Conservation (phyloP, 2,797 vertebrate genomes). For the Pipistrellus pipistrellus region DNA sequence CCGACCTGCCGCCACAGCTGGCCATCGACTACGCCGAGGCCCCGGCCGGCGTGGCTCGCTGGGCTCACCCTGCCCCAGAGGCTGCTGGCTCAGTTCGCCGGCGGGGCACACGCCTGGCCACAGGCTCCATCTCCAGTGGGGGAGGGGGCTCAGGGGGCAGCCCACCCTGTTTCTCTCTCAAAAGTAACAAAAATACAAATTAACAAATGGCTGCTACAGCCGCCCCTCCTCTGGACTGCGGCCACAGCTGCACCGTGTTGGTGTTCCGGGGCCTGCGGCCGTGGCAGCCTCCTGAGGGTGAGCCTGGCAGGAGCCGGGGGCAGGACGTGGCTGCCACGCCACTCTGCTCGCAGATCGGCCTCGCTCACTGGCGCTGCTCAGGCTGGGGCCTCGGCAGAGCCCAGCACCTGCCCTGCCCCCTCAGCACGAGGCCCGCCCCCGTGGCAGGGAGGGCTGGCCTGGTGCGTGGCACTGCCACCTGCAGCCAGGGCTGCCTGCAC, state of each 20-base stretch:
- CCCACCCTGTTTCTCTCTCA: not conserved
- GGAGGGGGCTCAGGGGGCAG: too few species aligned
- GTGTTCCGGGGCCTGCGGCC: not conserved
- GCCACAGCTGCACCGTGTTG: fast-evolving
- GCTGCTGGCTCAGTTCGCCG: too few species aligned
- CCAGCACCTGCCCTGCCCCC: not conserved
- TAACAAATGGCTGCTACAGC: not conserved
- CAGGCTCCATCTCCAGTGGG: not conserved
- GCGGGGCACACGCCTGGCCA: too few species aligned
- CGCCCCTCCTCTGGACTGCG: not conserved
- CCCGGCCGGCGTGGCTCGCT: not conserved
- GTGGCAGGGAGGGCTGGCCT: not conserved
- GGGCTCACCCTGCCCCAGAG: not conserved
- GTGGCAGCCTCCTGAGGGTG: not conserved
- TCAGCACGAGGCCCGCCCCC: not conserved
- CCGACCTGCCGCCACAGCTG: not conserved
- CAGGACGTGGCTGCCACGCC: not conserved
- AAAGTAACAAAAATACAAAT: not conserved
- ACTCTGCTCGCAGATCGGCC: not conserved
- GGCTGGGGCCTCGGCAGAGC: not conserved
- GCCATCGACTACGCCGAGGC: not conserved
- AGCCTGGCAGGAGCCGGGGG: not conserved
- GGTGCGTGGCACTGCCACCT: not conserved
- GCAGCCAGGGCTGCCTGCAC: not conserved
- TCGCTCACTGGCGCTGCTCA: fast-evolving